Evolutionary conservation across 1,140 invertebrate genomes (phyloP).

Genomic region (Calycopis cecrops): DNA sequence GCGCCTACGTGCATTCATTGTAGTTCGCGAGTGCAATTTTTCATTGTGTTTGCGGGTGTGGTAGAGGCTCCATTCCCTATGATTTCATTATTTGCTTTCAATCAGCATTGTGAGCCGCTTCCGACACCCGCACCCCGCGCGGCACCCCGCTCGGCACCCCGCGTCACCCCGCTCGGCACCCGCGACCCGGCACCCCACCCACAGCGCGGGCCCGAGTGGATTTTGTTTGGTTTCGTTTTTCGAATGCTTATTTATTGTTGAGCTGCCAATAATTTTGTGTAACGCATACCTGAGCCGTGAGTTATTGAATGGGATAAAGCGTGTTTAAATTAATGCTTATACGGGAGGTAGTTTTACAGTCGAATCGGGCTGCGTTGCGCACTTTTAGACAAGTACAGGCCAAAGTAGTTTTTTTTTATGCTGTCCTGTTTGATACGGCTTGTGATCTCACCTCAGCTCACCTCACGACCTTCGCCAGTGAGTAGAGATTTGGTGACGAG

Average conservation of each 20-base stretch:
- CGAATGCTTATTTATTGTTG: constrained; percentile 62
- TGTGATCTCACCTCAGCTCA: no score
- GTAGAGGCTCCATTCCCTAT: constrained; percentile 53
- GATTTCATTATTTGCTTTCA: constrained; percentile 75
- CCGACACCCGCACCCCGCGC: constrained; percentile 20
- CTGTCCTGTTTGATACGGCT: no score
- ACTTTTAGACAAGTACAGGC: no score
- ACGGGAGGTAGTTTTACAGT: no score
- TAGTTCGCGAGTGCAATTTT: constrained; percentile 45
- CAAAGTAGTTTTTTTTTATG: no score
- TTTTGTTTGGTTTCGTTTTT: constrained; percentile 71
- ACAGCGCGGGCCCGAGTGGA: constrained; percentile 40
- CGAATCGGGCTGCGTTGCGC: no score
- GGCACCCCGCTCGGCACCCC: constrained; percentile 17
- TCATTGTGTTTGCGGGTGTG: constrained; percentile 60
- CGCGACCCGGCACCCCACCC: constrained; percentile 8
- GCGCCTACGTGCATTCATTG: constrained; percentile 36
- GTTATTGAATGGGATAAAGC: no score
- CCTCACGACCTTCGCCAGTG: no score
- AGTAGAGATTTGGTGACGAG: no score
- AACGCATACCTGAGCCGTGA: neutral
- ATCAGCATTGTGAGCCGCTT: constrained; percentile 66
- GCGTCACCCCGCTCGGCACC: constrained; percentile 21
- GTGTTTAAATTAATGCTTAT: no score
- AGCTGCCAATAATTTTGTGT: constrained; percentile 51